These are phyloP conservation scores for Melopsittacus undulatus DNA, from an alignment of 2,797 vertebrate genomes.

Conservation along the genomic window DNA sequence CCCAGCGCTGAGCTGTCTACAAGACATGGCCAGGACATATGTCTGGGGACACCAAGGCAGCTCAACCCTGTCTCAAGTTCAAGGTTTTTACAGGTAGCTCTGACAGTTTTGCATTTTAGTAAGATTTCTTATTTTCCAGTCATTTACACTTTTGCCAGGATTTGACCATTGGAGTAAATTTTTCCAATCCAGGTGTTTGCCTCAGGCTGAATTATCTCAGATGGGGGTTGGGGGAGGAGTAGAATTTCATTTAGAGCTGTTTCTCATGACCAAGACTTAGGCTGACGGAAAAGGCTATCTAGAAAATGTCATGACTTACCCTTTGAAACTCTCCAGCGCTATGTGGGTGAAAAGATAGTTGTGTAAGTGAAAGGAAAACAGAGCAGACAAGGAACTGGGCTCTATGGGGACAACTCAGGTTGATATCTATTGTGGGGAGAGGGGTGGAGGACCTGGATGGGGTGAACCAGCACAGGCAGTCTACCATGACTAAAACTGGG, in stretches of 20 bases:
- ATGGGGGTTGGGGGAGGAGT: neutral
- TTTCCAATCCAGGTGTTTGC: constrained; percentile 58
- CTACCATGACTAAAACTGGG: neutral
- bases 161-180: constrained; percentile 13
- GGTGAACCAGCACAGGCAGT: neutral
- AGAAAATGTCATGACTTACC: neutral
- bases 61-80: neutral
- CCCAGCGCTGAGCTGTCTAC: neutral
- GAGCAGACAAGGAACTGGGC: neutral
- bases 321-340: neutral
- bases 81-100: constrained; percentile 17
- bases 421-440: neutral
- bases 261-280: neutral
- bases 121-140: constrained; percentile 8
- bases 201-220: constrained; percentile 18
- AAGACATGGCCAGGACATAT: fast-evolving
- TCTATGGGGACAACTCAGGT: neutral
- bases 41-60: neutral
- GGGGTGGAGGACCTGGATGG: neutral
- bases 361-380: neutral
- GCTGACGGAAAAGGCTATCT: neutral
- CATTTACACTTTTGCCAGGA: constrained; percentile 16
- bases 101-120: neutral
- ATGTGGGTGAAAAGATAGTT: neutral
- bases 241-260: neutral